Evolutionary conservation across 2,888 invertebrate species (phyloP).

Genomic region (Spodoptera littoralis): DNA sequence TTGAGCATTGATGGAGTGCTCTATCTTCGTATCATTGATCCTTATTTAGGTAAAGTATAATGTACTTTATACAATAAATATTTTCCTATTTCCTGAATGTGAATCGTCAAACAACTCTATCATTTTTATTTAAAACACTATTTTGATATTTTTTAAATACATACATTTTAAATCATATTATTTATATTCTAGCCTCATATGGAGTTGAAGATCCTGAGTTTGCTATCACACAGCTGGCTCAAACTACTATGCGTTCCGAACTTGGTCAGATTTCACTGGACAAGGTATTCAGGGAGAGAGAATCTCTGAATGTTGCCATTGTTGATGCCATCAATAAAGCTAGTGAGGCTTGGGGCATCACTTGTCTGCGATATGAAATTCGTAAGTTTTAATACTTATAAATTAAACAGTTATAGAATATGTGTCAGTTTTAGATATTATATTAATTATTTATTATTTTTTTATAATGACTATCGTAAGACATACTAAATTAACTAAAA

Average conservation of each 20-base stretch:
- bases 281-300: conserved; percentile 98
- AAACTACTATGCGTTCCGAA: conserved; percentile 99
- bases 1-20: conserved; percentile 98
- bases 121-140: not conserved
- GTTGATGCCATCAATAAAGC: conserved; percentile 99
- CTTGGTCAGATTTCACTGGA: conserved; percentile 99
- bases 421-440: too few relatives aligned
- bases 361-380: conserved; percentile 94
- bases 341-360: conserved; percentile 99
- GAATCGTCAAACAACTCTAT: too few relatives aligned
- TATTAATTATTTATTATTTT: too few relatives aligned
- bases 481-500: too few relatives aligned
- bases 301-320: conserved; percentile 97
- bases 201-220: conserved; percentile 99
- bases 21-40: conserved; percentile 97
- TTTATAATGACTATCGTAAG: too few relatives aligned
- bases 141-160: not conserved
- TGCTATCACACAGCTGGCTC: conserved; percentile 99
- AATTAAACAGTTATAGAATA: not conserved
- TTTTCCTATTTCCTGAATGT: too few relatives aligned
- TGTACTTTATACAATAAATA: not conserved
- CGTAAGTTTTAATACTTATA: conserved; percentile 70
- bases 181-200: conserved; percentile 92
- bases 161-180: not conserved
- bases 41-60: conserved; percentile 92